Conservation (phyloP, 2,797 vertebrate genomes). For the Apogon hyalosoma region DNA sequence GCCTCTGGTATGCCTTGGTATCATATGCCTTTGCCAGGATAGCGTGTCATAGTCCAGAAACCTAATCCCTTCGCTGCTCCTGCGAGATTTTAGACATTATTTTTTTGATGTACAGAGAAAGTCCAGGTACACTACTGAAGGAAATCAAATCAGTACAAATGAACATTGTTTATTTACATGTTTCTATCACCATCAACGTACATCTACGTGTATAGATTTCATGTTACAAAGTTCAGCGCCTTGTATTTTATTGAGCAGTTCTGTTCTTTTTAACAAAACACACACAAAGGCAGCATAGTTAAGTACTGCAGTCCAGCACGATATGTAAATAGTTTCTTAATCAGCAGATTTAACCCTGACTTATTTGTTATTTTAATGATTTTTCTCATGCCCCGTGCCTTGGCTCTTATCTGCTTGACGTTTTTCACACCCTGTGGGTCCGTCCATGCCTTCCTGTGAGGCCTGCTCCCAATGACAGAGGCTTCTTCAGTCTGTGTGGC, state of each 20-base stretch:
- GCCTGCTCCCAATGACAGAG: slow-evolving; percentile 65
- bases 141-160: slow-evolving; percentile 62
- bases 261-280: slow-evolving; percentile 1
- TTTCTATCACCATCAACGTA: slow-evolving; percentile 28
- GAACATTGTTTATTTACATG: slow-evolving; percentile 56
- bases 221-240: no score
- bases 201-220: slow-evolving; percentile 13
- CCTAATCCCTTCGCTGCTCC: slow-evolving; percentile 57
- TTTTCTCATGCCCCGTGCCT: slow-evolving; percentile 31
- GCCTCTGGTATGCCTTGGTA: slow-evolving; percentile 57
- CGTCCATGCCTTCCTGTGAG: slow-evolving; percentile 62
- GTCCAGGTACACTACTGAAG: slow-evolving; percentile 59
- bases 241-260: not conserved
- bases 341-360: slow-evolving; percentile 37
- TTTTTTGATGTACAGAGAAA: slow-evolving; percentile 38
- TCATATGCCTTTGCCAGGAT: slow-evolving; percentile 63
- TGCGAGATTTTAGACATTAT: slow-evolving; percentile 35
- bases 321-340: slow-evolving; percentile 20
- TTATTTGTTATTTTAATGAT: slow-evolving; percentile 33
- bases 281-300: not conserved
- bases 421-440: slow-evolving; percentile 62
- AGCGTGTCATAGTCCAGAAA: slow-evolving; percentile 69
- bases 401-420: slow-evolving; percentile 32
- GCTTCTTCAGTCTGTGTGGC: slow-evolving; percentile 80
- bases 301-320: not conserved